phyloP scores from a whole-genome alignment of 2,797 vertebrate species.

The Pagetopsis macropterus region DNA sequence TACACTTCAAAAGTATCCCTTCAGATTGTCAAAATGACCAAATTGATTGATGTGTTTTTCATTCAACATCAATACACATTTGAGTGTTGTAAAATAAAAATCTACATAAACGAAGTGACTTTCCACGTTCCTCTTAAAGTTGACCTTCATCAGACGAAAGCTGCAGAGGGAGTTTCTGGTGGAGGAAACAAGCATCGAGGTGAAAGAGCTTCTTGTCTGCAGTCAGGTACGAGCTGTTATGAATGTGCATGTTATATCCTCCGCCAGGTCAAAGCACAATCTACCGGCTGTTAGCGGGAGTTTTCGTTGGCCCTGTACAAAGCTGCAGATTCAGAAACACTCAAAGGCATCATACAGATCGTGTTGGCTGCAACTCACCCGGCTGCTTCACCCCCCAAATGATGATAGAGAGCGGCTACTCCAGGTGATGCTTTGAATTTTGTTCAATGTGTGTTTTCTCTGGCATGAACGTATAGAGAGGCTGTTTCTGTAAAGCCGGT shows the following conservation, averaged over 20 bases:
- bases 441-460: slow-evolving; percentile 56
- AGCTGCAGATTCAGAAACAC: slow-evolving; percentile 34
- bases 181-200: slow-evolving; percentile 39
- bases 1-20: not conserved
- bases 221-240: slow-evolving; percentile 65
- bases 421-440: slow-evolving; percentile 57
- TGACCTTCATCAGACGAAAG: slow-evolving; percentile 57
- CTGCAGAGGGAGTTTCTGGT: slow-evolving; percentile 44
- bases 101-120: not conserved
- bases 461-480: slow-evolving; percentile 34
- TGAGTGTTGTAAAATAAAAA: not conserved
- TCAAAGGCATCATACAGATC: slow-evolving; percentile 72
- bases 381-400: slow-evolving; percentile 35
- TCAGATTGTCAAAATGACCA: not conserved
- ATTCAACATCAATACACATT: not conserved
- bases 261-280: slow-evolving; percentile 73
- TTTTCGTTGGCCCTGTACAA: slow-evolving; percentile 76
- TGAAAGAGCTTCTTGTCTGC: slow-evolving; percentile 77
- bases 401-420: slow-evolving; percentile 56
- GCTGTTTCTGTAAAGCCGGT: slow-evolving; percentile 37
- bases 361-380: slow-evolving; percentile 45
- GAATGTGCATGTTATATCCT: slow-evolving; percentile 74
- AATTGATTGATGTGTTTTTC: not conserved
- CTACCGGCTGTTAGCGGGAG: slow-evolving; percentile 71
- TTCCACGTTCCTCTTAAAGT: slow-evolving; percentile 21